Base-by-base conservation (phyloP, 2,797 vertebrate genomes). In the Xenentodon cancila region DNA sequence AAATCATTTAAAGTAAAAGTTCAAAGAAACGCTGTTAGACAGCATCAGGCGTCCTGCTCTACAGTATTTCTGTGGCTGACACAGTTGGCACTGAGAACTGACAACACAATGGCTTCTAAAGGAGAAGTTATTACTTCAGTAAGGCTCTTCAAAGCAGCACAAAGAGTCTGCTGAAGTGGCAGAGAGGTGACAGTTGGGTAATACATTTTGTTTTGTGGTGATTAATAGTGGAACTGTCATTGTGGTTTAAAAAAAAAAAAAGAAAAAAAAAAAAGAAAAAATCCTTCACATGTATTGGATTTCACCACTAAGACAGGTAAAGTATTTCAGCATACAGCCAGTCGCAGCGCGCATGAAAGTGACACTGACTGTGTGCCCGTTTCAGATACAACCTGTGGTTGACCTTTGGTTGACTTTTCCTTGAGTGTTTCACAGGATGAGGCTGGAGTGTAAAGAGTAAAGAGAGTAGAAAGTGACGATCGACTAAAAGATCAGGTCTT, bases 371-470 rank as follows among this genome's bases (percentile, higher is more conserved):
- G 15, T 25, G 44, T 1, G 27, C 1, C 32, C 3, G 68, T 18
- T 62, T 46, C 21, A 1, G 30, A 37, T 3, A 49, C 54, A 64
- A 55, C 52, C 49, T 48, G 46, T 52, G 70, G 51, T 48, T 60
- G 64, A 76, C 53, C 83, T 88, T 87, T 87, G 87, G 81, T 82
- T 68, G 68, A 68, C 49, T 64, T 72, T 68, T 79, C 84, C 72
- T 80, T 67, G 75, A 79, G 80, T 68, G 54, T 47, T 53, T 6
- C 45, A 47, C n/a, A 43, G n/a, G 59, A 47, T 13, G 45, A 68
- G 13, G 21, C 56, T 13, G 2, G 53, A 64, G 9, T 17, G 17
- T 43, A 25, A 16, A n/a, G n/a, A n/a, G n/a, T n/a, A n/a, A n/a
- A n/a, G n/a, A 3, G 25, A 3, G 25, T 25, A 25, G 25, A 25